Evolutionary conservation across 2,113 vertebrate genomes (phyloP).

Genomic region (Trogon surrucura): DNA sequence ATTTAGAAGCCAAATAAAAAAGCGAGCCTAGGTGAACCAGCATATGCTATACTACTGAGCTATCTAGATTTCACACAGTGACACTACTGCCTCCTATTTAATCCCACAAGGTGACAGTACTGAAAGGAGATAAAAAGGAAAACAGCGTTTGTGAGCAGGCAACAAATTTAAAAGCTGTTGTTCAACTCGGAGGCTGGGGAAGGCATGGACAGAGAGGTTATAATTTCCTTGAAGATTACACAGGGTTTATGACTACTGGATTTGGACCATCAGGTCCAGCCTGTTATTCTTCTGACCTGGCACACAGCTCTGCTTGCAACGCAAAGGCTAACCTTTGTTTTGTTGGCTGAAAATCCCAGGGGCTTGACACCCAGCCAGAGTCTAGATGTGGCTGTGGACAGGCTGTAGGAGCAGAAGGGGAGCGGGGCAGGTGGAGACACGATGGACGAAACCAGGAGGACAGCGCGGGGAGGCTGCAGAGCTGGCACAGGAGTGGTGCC

Average conservation of each 20-base stretch:
- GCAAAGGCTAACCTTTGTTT: neutral
- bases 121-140: neutral
- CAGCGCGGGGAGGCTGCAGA: accelerated
- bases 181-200: neutral
- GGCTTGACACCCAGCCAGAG: neutral
- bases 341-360: neutral
- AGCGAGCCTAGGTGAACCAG: neutral
- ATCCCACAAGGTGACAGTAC: neutral
- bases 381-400: neutral
- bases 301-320: neutral
- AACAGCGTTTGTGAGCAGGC: neutral
- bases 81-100: neutral
- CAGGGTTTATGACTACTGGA: neutral
- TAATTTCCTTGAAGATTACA: neutral
- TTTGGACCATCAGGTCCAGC: neutral
- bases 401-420: neutral
- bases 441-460: accelerated
- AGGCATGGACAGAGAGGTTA: neutral
- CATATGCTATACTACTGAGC: neutral
- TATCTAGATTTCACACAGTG: neutral
- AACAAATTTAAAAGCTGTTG: neutral
- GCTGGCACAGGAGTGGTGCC: neutral
- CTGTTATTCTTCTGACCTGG: neutral
- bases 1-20: neutral
- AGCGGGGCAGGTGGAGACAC: neutral